Evolutionary conservation across 2,113 vertebrate species (phyloP).

Genomic region (Chionis minor): DNA sequence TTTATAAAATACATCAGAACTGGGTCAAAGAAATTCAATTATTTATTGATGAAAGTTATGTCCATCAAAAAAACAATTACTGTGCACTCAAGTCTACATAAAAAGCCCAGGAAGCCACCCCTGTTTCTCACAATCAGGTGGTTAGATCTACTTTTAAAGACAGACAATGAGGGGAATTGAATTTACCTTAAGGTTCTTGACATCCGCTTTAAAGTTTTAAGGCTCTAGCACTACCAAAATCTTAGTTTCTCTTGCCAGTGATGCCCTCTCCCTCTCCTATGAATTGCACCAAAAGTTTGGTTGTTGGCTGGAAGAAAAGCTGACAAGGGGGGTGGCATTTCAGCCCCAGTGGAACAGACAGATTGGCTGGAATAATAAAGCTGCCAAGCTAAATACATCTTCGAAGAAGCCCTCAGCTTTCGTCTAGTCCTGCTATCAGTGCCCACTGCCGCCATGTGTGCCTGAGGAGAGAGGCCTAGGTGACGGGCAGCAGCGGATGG

Average conservation of each 20-base stretch:
- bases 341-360: not conserved
- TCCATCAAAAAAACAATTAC: not conserved
- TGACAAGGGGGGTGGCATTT: not conserved
- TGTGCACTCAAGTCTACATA: not conserved
- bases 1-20: slow-evolving; percentile 7
- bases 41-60: not conserved
- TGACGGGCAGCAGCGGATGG: not conserved
- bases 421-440: not conserved
- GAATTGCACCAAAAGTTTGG: not conserved
- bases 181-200: not conserved
- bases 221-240: not conserved
- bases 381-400: not conserved
- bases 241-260: not conserved
- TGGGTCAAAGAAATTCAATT: not conserved
- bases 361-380: not conserved
- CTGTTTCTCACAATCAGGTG: not conserved
- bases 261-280: not conserved
- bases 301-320: not conserved
- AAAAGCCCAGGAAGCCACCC: not conserved
- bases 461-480: no score
- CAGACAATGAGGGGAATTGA: not conserved
- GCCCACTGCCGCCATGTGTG: not conserved
- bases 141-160: not conserved
- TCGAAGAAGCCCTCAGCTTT: not conserved
- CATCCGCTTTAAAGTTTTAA: not conserved